Evolutionary conservation across 2,797 vertebrate genomes (phyloP).

Genomic region (Argya squamiceps): DNA sequence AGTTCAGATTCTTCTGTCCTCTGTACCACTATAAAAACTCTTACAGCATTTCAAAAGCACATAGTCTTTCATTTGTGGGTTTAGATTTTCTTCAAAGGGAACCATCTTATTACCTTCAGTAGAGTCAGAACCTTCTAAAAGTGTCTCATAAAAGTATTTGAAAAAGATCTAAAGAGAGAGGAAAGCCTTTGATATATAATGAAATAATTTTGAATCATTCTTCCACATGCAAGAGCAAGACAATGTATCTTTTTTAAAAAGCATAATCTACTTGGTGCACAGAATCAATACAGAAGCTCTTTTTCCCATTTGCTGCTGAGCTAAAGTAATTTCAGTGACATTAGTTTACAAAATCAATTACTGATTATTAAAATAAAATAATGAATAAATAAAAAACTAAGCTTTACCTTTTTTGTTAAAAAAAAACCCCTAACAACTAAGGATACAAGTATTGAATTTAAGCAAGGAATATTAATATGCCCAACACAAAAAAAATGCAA

Average conservation of each 20-base stretch:
- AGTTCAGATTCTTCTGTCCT: neutral
- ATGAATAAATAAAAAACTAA: neutral
- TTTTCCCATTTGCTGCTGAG: neutral
- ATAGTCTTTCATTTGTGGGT: slow-evolving; percentile 42
- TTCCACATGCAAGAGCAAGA: slow-evolving; percentile 9
- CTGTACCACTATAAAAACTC: neutral
- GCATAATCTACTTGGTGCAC: neutral
- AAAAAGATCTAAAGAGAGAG: slow-evolving; percentile 58
- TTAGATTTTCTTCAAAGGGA: slow-evolving; percentile 66
- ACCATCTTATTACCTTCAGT: neutral
- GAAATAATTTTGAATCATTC: slow-evolving; percentile 46
- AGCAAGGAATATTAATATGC: neutral
- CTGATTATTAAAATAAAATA: neutral
- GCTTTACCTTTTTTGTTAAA: neutral
- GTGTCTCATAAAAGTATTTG: slow-evolving; percentile 45
- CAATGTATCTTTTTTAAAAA: slow-evolving; percentile 15
- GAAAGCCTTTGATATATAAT: slow-evolving; percentile 53
- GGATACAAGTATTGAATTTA: neutral
- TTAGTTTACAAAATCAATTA: neutral
- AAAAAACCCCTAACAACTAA: neutral
- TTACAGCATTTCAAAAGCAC: slow-evolving; percentile 29
- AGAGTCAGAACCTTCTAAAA: slow-evolving; percentile 45
- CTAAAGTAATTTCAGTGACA: neutral
- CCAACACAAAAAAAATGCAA: neutral
- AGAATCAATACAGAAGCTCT: neutral